Evolutionary conservation across 2,797 vertebrate species (phyloP).

Genomic region (Acrocephalus scirpaceus): DNA sequence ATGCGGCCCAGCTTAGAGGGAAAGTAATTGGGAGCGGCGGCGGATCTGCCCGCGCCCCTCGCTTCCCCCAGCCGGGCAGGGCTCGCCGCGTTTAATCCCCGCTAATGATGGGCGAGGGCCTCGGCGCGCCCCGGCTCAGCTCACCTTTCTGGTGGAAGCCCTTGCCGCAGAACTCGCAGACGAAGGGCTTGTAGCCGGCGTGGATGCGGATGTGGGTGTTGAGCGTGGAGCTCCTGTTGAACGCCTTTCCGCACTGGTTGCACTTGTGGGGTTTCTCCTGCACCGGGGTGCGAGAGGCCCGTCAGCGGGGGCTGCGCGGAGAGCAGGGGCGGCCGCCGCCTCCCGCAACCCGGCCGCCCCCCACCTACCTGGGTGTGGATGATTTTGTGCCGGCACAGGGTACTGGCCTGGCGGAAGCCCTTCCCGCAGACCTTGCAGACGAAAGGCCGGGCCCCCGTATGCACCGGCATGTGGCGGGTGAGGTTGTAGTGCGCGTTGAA

Average conservation of each 20-base stretch:
- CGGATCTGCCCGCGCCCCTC: background rate
- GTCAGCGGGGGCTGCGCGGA: background rate
- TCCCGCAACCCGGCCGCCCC: background rate
- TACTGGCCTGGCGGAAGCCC: constrained; percentile 89
- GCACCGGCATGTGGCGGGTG: constrained; percentile 89
- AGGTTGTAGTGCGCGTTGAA: constrained; percentile 90
- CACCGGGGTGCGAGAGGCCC: background rate
- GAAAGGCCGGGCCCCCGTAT: constrained; percentile 88
- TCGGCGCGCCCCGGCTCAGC: background rate
- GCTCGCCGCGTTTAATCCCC: background rate
- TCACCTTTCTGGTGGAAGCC: constrained; percentile 94
- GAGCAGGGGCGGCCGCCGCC: background rate
- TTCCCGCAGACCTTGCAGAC: constrained; percentile 91
- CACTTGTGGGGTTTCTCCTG: constrained; percentile 93
- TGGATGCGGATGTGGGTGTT: constrained; percentile 92
- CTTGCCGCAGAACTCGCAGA: constrained; percentile 92
- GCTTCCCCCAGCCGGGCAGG: background rate
- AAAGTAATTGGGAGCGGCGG: constrained; percentile 26
- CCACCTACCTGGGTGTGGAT: constrained; percentile 89
- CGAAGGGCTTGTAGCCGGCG: constrained; percentile 91
- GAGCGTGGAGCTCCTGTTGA: constrained; percentile 90
- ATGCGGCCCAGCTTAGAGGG: background rate
- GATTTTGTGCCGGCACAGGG: constrained; percentile 89
- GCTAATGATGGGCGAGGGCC: background rate
- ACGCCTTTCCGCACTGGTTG: constrained; percentile 90